These are phyloP conservation scores for Leptonema lineaticorne DNA, from an alignment of 1,140 invertebrate species.

Conservation along the genomic window DNA sequence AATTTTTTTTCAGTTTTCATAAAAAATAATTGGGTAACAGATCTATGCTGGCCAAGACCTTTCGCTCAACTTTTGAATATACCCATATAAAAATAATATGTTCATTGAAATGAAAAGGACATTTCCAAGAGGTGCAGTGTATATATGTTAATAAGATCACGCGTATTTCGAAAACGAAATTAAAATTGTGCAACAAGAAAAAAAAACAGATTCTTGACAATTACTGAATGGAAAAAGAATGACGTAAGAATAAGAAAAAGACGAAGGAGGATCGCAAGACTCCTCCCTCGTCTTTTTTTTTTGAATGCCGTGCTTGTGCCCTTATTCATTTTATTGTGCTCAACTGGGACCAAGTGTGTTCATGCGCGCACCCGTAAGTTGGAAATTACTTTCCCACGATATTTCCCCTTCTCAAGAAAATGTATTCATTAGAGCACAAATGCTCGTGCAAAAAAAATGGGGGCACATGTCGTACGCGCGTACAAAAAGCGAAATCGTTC, in stretches of 20 bases:
- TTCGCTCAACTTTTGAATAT: too few species aligned
- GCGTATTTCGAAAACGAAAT: slow-evolving; percentile 28
- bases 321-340: slow-evolving; percentile 5
- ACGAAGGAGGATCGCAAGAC: slow-evolving; percentile 30
- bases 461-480: slow-evolving; percentile 33
- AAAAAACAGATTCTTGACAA: too few species aligned
- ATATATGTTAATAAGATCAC: slow-evolving; percentile 27
- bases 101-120: too few species aligned
- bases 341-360: slow-evolving; percentile 6
- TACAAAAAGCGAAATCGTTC: slow-evolving; percentile 15
- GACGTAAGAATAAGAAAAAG: slow-evolving; percentile 20
- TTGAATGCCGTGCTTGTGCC: slow-evolving; percentile 27
- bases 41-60: too few species aligned
- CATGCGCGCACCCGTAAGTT: slow-evolving; percentile 13
- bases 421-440: slow-evolving; percentile 41
- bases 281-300: slow-evolving; percentile 36
- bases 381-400: slow-evolving; percentile 38
- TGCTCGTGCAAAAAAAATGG: slow-evolving; percentile 32
- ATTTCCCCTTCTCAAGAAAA: slow-evolving; percentile 32
- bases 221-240: too few species aligned
- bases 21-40: too few species aligned
- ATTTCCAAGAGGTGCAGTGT: too few species aligned
- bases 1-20: too few species aligned
- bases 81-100: too few species aligned
- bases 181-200: slow-evolving; percentile 25